Evolutionary conservation across 2,113 vertebrate genomes (phyloP).

Genomic region (Myotis yumanensis): DNA sequence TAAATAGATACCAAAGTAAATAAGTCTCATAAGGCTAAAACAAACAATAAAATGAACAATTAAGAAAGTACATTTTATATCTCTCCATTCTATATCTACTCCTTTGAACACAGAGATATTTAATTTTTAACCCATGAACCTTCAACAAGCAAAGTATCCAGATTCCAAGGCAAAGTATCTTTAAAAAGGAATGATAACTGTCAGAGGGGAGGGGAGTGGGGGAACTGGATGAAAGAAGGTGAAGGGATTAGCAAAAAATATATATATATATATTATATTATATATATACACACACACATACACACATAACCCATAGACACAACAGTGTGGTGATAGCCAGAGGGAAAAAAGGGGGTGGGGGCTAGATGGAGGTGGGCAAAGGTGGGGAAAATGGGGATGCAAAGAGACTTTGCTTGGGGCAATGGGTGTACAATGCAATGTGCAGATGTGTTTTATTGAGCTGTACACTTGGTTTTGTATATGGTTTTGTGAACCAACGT

Average conservation of each 20-base stretch:
- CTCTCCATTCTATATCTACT: background rate
- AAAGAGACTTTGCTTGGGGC: background rate
- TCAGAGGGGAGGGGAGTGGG: no score
- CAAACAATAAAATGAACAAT: conserved; percentile 52
- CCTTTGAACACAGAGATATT: conserved; percentile 18
- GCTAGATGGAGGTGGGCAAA: background rate
- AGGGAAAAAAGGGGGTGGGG: background rate
- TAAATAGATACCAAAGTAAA: conserved; percentile 27
- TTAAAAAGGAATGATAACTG: background rate
- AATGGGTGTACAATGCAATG: background rate
- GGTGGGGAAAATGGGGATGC: background rate
- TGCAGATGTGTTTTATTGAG: background rate
- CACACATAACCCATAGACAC: background rate
- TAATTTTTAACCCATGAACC: conserved; percentile 30
- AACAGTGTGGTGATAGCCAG: background rate
- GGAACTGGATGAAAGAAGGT: background rate
- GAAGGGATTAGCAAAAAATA: background rate
- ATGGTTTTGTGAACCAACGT: background rate
- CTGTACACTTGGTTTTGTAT: background rate
- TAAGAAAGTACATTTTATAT: background rate
- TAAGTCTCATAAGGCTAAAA: background rate
- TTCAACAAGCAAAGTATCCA: conserved; percentile 15
- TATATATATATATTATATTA: no score
- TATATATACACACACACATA: background rate
- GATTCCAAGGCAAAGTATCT: background rate